These are phyloP conservation scores for Trididemnum clinides DNA, from an alignment of 23 tunicate genomes.

Conservation along the genomic window DNA sequence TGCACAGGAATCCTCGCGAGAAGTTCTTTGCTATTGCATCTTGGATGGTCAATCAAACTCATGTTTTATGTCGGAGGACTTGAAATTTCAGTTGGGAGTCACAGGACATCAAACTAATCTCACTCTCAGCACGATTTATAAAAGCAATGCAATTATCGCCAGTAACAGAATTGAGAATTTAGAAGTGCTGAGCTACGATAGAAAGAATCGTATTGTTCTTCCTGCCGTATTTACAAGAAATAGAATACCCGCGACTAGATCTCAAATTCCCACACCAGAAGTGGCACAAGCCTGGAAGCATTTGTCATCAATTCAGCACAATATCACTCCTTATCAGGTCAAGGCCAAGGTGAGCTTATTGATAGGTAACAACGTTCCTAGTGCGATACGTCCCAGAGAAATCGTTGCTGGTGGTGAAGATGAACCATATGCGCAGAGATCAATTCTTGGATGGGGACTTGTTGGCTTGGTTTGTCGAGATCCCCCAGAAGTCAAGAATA, in stretches of 20 bases:
- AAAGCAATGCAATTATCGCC: neutral
- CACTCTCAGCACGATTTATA: neutral
- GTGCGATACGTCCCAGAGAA: neutral
- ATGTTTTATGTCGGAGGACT: neutral
- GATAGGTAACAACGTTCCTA: neutral
- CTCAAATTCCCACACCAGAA: neutral
- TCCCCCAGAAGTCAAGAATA: too few relatives aligned
- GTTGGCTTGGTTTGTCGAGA: too few relatives aligned
- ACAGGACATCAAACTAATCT: neutral
- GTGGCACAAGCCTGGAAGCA: neutral
- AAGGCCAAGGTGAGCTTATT: neutral
- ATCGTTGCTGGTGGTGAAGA: conserved; percentile 6
- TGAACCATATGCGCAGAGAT: conserved; percentile 11
- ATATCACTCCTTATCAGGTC: neutral
- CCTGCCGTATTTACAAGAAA: neutral
- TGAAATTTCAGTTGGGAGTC: neutral
- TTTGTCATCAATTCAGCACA: neutral
- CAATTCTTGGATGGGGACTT: conserved; percentile 5
- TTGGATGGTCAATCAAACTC: neutral
- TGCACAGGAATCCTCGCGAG: neutral
- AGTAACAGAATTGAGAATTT: neutral
- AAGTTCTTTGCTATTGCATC: neutral
- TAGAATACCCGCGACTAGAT: neutral
- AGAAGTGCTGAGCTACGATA: neutral
- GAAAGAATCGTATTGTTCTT: neutral